phyloP scores from a whole-genome alignment of 64 coral and sea anemone species.

The Catalaphyllia jardinei region DNA sequence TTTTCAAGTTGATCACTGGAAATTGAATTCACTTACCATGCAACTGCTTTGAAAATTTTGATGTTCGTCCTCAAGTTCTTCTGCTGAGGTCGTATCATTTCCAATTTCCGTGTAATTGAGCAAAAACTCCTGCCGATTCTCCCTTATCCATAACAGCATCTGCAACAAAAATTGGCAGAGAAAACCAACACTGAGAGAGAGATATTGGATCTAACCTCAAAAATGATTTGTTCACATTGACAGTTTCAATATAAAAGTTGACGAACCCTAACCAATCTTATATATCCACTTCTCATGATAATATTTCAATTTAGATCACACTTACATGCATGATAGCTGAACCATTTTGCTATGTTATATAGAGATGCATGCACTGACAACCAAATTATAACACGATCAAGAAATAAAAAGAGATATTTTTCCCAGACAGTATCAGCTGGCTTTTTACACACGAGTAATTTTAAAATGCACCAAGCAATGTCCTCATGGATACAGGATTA shows the following conservation, averaged over 20 bases:
- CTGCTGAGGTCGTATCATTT: slow-evolving; percentile 76
- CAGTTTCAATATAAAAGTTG: slow-evolving; percentile 37
- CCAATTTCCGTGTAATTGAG: slow-evolving; percentile 97
- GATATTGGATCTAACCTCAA: slow-evolving; percentile 21
- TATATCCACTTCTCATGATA: not conserved
- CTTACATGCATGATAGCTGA: not conserved
- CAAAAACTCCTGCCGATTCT: slow-evolving; percentile 93
- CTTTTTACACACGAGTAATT: not conserved
- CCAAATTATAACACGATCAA: not conserved
- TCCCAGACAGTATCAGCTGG: not conserved
- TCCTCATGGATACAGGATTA: slow-evolving; percentile 7
- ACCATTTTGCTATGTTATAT: slow-evolving; percentile 2
- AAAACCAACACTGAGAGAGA: not conserved
- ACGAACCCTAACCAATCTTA: slow-evolving; percentile 36
- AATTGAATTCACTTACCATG: slow-evolving; percentile 56
- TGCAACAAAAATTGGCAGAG: slow-evolving; percentile 57
- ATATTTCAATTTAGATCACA: slow-evolving; percentile 6
- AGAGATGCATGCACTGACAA: not conserved
- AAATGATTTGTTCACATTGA: slow-evolving; percentile 36
- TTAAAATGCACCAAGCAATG: not conserved
- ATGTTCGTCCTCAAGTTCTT: slow-evolving; percentile 91
- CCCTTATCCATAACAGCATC: slow-evolving; percentile 97
- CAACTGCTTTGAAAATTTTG: slow-evolving; percentile 90
- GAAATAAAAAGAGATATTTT: not conserved
- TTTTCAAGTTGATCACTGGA: not conserved